A percentile compares a stretch with the other conserved stretches of the same genome.
These are phyloP conservation scores for Chunga burmeisteri DNA, from an alignment of 2,113 vertebrate genomes.

Conservation along the genomic window DNA sequence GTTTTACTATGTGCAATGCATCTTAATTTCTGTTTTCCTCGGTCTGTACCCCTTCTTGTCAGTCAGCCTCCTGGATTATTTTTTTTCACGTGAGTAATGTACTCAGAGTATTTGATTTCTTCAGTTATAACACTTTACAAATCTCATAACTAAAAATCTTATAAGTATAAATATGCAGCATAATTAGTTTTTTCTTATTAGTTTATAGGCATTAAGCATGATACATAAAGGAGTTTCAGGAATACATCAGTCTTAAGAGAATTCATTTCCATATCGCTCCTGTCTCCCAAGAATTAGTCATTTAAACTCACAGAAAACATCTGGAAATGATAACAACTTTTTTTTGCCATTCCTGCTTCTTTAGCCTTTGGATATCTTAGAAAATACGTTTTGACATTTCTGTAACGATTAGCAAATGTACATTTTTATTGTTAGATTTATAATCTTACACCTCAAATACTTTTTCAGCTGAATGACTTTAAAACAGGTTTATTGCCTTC, in stretches of 20 bases:
- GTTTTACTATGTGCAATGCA: background rate
- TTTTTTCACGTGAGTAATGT: background rate
- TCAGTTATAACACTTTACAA: background rate
- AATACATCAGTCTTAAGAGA: background rate
- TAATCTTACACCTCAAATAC: background rate
- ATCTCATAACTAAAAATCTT: constrained; percentile 25
- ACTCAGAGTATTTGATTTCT: background rate
- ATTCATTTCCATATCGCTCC: background rate
- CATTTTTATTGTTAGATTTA: background rate
- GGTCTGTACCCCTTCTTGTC: background rate
- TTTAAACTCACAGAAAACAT: background rate
- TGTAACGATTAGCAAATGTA: background rate
- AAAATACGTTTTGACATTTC: background rate
- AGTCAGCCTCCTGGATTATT: background rate
- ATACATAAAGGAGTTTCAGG: background rate
- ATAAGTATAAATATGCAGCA: background rate
- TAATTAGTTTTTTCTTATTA: constrained; percentile 26
- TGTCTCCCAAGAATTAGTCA: constrained; percentile 20
- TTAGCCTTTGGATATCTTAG: background rate
- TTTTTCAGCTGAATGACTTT: background rate
- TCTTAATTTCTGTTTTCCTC: background rate
- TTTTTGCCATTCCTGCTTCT: background rate
- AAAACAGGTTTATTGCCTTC: background rate
- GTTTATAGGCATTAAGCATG: constrained; percentile 4
- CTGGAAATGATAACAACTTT: background rate